phyloP scores from a whole-genome alignment of 1,140 invertebrate genomes.

The Microplitis demolitor region DNA sequence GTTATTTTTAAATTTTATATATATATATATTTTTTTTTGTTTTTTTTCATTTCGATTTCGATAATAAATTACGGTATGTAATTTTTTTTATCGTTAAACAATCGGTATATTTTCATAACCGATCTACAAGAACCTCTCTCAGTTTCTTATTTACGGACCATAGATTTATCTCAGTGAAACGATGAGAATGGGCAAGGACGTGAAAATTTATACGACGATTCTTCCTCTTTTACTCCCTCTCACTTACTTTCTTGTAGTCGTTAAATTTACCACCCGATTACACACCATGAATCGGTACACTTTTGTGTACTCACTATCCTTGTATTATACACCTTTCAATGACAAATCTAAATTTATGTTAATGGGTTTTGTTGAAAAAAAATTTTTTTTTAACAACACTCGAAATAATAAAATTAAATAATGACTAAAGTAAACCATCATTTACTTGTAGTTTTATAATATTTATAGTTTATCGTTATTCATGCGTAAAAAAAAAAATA shows the following conservation, averaged over 20 bases:
- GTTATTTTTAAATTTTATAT: not conserved
- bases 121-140: slow-evolving; percentile 1
- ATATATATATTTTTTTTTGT: not conserved
- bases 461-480: too few species aligned
- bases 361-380: slow-evolving; percentile 1
- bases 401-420: not conserved
- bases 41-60: not conserved
- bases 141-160: slow-evolving; percentile 29
- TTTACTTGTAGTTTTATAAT: too few species aligned
- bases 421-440: too few species aligned
- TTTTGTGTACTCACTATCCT: not conserved
- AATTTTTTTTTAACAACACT: slow-evolving; percentile 19
- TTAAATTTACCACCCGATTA: slow-evolving; percentile 29
- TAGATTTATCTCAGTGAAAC: slow-evolving; percentile 24
- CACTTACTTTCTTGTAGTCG: not conserved
- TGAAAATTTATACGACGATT: slow-evolving; percentile 37
- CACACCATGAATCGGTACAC: slow-evolving; percentile 1
- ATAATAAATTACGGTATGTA: not conserved
- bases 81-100: slow-evolving; percentile 8
- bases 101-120: slow-evolving; percentile 25
- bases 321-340: slow-evolving; percentile 11
- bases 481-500: too few species aligned
- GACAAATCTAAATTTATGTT: slow-evolving; percentile 25
- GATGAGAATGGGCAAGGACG: slow-evolving; percentile 20
- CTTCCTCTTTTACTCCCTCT: slow-evolving; percentile 4